phyloP scores from a whole-genome alignment of 2,113 vertebrate genomes.

The Clarias batrachus region DNA sequence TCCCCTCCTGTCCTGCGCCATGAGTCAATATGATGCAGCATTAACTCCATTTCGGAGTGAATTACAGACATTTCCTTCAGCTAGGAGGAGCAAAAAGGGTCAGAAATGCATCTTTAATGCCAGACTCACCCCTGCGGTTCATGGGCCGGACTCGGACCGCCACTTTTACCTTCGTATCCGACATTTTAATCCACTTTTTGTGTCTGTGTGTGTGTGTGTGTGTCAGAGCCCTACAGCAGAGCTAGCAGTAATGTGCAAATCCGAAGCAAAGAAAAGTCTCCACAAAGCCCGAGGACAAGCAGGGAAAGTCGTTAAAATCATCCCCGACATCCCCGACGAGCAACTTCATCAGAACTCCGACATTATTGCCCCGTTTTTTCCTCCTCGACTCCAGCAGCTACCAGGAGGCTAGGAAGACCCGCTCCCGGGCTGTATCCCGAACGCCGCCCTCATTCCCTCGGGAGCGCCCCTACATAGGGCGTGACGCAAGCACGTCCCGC shows the following conservation, averaged over 20 bases:
- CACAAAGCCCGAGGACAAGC: slow-evolving; percentile 20
- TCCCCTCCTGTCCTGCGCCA: not conserved
- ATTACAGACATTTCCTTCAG: not conserved
- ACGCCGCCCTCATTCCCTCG: not conserved
- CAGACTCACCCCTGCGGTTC: slow-evolving; percentile 88
- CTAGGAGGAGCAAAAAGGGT: not conserved
- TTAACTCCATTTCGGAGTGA: not conserved
- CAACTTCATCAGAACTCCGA: slow-evolving; percentile 34
- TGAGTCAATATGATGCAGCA: slow-evolving; percentile 18
- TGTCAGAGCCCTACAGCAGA: slow-evolving; percentile 36
- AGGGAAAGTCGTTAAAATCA: slow-evolving; percentile 2
- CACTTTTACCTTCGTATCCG: slow-evolving; percentile 96
- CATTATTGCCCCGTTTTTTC: slow-evolving; percentile 58
- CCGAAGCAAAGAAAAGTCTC: slow-evolving; percentile 48
- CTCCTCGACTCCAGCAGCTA: slow-evolving; percentile 12
- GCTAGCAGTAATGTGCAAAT: slow-evolving; percentile 51
- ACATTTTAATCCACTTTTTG: slow-evolving; percentile 81
- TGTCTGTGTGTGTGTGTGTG: not conserved
- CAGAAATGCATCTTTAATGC: not conserved
- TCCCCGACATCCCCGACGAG: slow-evolving; percentile 11
- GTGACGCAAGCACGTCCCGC: not conserved
- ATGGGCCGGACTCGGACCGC: slow-evolving; percentile 94
- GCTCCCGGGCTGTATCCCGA: slow-evolving; percentile 53
- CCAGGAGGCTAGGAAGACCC: slow-evolving; percentile 58
- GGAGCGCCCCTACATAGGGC: not conserved